phyloP scores from a whole-genome alignment of 2,888 invertebrate genomes.

The Andrena bucephala region DNA sequence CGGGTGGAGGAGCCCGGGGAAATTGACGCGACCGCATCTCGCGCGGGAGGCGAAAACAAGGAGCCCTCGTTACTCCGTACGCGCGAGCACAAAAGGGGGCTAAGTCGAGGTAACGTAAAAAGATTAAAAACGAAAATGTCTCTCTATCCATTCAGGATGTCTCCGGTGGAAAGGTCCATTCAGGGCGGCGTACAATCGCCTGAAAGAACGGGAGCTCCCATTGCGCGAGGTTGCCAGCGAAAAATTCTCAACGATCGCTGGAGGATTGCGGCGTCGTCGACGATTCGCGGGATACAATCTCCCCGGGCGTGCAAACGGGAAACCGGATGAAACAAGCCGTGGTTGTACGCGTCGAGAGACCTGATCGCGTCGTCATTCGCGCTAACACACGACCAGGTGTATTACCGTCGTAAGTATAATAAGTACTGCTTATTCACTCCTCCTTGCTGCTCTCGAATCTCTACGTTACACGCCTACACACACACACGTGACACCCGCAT shows the following conservation, averaged over 20 bases:
- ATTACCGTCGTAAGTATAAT: conserved; percentile 65
- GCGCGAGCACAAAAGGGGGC: neutral
- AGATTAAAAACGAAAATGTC: neutral
- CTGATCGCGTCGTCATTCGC: conserved; percentile 40
- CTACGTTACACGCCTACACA: conserved; percentile 3
- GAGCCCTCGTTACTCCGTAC: conserved; percentile 1
- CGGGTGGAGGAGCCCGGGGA: neutral
- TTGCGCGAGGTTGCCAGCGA: conserved; percentile 7
- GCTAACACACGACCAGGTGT: conserved; percentile 51
- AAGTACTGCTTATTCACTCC: conserved; percentile 64
- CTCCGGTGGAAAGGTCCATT: neutral
- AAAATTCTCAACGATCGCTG: conserved; percentile 1
- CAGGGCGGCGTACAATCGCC: neutral
- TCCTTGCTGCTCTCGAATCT: conserved; percentile 54
- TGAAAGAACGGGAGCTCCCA: neutral
- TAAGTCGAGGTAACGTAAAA: conserved; percentile 5
- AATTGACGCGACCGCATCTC: neutral
- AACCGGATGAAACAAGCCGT: conserved; percentile 22
- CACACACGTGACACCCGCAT: neutral
- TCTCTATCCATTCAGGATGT: neutral
- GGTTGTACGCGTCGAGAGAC: neutral
- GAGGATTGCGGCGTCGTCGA: conserved; percentile 1
- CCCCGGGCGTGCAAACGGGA: neutral
- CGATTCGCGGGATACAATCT: conserved; percentile 17
- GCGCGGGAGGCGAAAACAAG: neutral